Evolutionary conservation across 2,797 vertebrate genomes (phyloP).

Genomic region (Champsocephalus esox): DNA sequence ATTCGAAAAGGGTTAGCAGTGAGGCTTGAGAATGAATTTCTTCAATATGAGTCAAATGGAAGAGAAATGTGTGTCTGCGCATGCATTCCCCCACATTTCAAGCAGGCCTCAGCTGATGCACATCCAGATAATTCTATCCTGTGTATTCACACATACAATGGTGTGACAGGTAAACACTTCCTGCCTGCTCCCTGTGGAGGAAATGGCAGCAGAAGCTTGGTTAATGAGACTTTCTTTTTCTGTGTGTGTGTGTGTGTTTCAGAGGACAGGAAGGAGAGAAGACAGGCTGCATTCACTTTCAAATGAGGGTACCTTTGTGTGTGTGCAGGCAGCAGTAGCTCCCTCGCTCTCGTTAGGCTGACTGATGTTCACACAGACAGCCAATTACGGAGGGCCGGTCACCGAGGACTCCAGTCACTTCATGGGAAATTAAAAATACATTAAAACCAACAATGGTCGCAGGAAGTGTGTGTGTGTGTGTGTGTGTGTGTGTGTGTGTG

Average conservation of each 20-base stretch:
- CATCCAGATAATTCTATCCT: constrained; percentile 48
- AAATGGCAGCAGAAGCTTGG: constrained; percentile 41
- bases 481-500: neutral
- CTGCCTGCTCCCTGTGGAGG: constrained; percentile 60
- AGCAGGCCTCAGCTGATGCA: constrained; percentile 24
- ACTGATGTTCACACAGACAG: constrained; percentile 83
- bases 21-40: neutral
- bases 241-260: constrained; percentile 19
- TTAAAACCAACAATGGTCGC: constrained; percentile 78
- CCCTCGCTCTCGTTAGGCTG: constrained; percentile 80
- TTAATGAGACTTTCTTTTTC: constrained; percentile 68
- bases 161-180: constrained; percentile 61
- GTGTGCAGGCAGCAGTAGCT: constrained; percentile 46
- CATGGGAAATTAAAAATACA: constrained; percentile 83
- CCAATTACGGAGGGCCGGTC: constrained; percentile 80
- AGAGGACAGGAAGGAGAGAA: constrained; percentile 4
- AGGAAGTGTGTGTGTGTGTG: constrained; percentile 40
- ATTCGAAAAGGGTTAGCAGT: too few species aligned
- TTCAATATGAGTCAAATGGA: constrained; percentile 8
- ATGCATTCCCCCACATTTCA: neutral
- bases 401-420: constrained; percentile 79
- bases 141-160: constrained; percentile 41
- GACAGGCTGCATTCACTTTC: constrained; percentile 34
- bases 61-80: constrained; percentile 10
- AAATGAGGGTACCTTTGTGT: constrained; percentile 42